A percentile compares a stretch with the other conserved stretches of the same genome.
Evolutionary conservation across 2,888 invertebrate genomes (phyloP).

Genomic region (Allacma fusca): DNA sequence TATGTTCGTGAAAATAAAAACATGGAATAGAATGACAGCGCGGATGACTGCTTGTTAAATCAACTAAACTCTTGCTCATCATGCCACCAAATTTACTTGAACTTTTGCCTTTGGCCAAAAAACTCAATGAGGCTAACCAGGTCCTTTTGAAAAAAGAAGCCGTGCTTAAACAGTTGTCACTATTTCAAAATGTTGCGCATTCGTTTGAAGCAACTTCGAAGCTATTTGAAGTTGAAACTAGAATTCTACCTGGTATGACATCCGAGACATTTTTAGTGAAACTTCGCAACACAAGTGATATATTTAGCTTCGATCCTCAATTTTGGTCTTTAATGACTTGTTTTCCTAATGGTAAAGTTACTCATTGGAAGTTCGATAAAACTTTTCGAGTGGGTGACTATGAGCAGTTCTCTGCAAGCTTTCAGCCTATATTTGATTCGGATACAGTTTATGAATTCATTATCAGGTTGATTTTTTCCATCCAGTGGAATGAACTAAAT

Average conservation of each 20-base stretch:
- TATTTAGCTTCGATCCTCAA: background rate
- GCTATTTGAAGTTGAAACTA: background rate
- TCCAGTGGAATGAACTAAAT: background rate
- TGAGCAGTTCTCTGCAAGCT: background rate
- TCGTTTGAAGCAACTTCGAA: background rate
- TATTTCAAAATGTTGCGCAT: background rate
- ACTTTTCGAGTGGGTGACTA: background rate
- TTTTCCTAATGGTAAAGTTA: background rate
- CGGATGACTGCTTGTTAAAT: too few relatives aligned
- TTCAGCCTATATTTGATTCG: background rate
- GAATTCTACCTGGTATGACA: background rate
- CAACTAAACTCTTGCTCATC: background rate
- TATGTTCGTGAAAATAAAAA: constrained; percentile 22
- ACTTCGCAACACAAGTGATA: background rate
- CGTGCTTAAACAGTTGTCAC: constrained; percentile 1
- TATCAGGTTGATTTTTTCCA: background rate
- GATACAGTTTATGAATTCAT: background rate
- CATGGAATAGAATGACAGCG: too few relatives aligned
- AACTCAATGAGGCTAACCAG: constrained; percentile 28
- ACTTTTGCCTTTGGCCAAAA: background rate
- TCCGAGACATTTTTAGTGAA: background rate
- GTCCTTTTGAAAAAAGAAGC: constrained; percentile 3
- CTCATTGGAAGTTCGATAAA: background rate
- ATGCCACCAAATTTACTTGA: background rate
- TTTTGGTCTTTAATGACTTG: constrained; percentile 18